A percentile compares a stretch with the other conserved stretches of the same genome.
Conservation (phyloP, 2,113 vertebrate species). For the Erythrolamprus reginae region DNA sequence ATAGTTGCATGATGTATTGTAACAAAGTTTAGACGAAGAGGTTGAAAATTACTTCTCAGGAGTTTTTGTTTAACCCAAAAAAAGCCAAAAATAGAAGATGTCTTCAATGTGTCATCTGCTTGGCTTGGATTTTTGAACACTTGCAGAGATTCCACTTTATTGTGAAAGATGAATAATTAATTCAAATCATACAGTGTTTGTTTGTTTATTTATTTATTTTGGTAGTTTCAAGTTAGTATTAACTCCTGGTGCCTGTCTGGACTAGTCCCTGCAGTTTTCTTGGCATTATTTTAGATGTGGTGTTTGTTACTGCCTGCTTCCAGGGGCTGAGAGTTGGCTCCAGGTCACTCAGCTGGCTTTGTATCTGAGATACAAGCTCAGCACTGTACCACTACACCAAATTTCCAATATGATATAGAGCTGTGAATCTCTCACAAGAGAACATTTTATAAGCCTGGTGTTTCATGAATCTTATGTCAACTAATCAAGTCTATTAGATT, state of each 20-base stretch:
- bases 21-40: not conserved
- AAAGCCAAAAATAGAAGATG: not conserved
- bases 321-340: not conserved
- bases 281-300: not conserved
- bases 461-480: not conserved
- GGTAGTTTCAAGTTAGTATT: not conserved
- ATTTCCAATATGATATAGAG: not conserved
- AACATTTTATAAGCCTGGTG: not conserved
- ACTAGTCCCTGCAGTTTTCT: not conserved
- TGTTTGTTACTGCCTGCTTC: not conserved
- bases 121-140: not conserved
- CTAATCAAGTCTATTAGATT: not conserved
- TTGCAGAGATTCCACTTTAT: not conserved
- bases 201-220: not conserved
- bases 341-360: not conserved
- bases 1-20: not conserved
- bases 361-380: not conserved
- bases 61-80: not conserved
- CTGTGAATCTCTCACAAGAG: not conserved
- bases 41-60: not conserved
- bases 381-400: not conserved
- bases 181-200: not conserved
- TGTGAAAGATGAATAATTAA: not conserved
- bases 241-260: not conserved
- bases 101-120: not conserved